Evolutionary conservation across 2,113 vertebrate species (phyloP), one percentile per base, ranked within the genome.

Genomic region (Syngnathoides biaculeatus): DNA sequence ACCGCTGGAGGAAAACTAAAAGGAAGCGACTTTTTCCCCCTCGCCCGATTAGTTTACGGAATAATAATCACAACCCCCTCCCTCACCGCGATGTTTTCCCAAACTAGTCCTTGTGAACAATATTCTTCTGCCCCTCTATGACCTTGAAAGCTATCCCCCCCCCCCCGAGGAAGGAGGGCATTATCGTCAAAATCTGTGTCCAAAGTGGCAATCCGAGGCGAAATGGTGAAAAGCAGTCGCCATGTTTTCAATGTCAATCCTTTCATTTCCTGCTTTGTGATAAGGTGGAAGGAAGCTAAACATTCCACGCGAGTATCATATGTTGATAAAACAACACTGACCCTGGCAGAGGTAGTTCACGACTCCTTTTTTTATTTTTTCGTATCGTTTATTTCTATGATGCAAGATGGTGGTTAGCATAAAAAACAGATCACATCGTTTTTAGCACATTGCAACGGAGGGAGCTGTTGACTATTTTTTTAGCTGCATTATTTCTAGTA

Each of bases 241-340:
- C 72, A 84, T 89, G 81, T 88, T 90, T 89, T 87, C 68, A 79
- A 84, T 84, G 74, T 70, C 67, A 85, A 89, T 89, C 87, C 87
- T 89, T 91, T 90, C 81, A 92, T 91, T 91, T 91, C 91, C 89
- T 89, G 86, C 78, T 77, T 86, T 89, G 85, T 86, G 89, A 89
- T 89, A 85, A 87, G 81, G 68, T 17, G 71, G 65, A 82, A 86
- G 85, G 35, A 72, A 87, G 85, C 63, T 75, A 88, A 89, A 88
- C 87, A 88, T 89, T 88, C 86, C 81, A 80, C 80, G 72, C 78
- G 68, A 74, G 79, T 79, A 83, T 88, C 75, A 75, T 65, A 78
- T 85, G 82, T 73, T 87, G 79, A 83, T 85, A 81, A 87, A 88
- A 89, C 81, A 84, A 68, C 67, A 80, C 64, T 88, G 85, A 88